Percentiles rank a stretch among this genome's conserved stretches.
Evolutionary conservation across 1,140 invertebrate species (phyloP).

Genomic region (Drosophila paulistorum): DNA sequence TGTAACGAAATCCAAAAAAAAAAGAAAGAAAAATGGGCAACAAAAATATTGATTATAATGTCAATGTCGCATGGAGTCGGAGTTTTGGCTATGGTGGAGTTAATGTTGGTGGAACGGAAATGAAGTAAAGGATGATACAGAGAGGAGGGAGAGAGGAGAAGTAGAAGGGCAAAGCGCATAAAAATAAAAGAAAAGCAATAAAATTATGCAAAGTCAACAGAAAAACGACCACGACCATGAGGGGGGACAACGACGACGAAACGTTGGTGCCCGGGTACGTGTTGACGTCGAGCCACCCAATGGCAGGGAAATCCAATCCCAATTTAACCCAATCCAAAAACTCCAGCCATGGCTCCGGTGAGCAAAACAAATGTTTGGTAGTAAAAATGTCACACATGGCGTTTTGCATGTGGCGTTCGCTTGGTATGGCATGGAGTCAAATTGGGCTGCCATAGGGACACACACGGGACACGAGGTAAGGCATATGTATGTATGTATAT

Average conservation of each 20-base stretch:
- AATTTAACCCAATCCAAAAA: slow-evolving; percentile 9
- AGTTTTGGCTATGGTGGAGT: slow-evolving; percentile 11
- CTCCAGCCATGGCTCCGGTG: slow-evolving; percentile 42
- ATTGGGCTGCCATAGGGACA: neutral
- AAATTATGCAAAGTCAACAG: slow-evolving; percentile 81
- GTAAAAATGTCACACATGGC: slow-evolving; percentile 80
- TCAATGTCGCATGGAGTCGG: slow-evolving; percentile 61
- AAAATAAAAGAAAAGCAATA: slow-evolving; percentile 82
- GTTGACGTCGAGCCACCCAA: slow-evolving; percentile 43
- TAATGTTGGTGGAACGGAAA: neutral
- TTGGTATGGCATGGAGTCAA: neutral
- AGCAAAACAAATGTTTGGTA: slow-evolving; percentile 78
- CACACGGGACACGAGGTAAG: neutral
- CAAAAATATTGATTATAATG: slow-evolving; percentile 80
- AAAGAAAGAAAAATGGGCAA: slow-evolving; percentile 25
- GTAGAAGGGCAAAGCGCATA: slow-evolving; percentile 59
- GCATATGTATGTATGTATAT: no score
- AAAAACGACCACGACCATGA: slow-evolving; percentile 62
- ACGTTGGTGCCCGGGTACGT: slow-evolving; percentile 68
- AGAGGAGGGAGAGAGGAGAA: no score
- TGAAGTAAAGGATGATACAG: neutral
- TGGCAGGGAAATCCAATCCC: slow-evolving; percentile 12
- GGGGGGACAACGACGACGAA: slow-evolving; percentile 35
- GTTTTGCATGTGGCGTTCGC: slow-evolving; percentile 68
- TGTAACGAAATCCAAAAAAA: slow-evolving; percentile 22